Conservation (phyloP, 2,113 vertebrate genomes). For the Gopherus flavomarginatus region DNA sequence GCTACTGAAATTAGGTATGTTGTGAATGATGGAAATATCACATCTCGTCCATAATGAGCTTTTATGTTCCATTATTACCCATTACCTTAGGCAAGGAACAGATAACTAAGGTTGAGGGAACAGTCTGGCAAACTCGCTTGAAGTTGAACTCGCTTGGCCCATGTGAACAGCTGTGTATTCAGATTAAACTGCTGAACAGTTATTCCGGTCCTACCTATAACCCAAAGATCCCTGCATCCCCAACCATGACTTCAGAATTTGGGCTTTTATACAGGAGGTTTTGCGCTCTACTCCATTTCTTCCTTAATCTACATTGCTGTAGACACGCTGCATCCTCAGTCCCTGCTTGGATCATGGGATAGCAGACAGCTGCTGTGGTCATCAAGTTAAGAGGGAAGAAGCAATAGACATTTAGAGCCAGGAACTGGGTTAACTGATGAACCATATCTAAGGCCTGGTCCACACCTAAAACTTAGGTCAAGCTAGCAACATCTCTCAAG, state of each 20-base stretch:
- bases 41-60: background rate
- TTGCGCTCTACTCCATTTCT: background rate
- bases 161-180: rapidly evolving
- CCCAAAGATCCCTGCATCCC: rapidly evolving
- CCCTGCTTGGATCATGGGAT: rapidly evolving
- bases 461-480: background rate
- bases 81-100: background rate
- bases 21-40: background rate
- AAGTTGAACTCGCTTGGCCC: background rate
- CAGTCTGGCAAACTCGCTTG: rapidly evolving
- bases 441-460: background rate
- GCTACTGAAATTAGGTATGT: background rate
- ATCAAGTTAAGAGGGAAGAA: background rate
- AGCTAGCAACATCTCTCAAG: background rate
- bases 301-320: rapidly evolving
- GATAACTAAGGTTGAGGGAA: background rate
- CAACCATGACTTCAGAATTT: background rate
- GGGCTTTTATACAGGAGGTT: background rate
- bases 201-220: background rate
- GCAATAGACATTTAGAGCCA: background rate
- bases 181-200: rapidly evolving
- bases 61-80: background rate
- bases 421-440: background rate
- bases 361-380: rapidly evolving
- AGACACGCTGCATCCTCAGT: background rate